Conservation (phyloP, 2,888 invertebrate genomes). For the Encarsia formosa region DNA sequence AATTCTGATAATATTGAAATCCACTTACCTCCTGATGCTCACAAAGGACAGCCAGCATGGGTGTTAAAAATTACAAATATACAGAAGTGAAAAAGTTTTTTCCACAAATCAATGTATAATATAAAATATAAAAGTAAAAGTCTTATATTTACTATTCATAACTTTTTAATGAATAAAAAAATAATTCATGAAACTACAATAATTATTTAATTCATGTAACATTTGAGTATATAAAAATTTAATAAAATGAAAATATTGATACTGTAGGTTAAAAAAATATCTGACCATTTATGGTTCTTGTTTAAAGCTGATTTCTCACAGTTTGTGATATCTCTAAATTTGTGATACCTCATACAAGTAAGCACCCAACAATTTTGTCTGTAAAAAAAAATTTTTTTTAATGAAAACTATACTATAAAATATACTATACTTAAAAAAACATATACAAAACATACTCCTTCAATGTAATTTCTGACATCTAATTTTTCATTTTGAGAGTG, state of each 20-base stretch:
- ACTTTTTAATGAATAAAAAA: too few relatives aligned
- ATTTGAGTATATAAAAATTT: too few relatives aligned
- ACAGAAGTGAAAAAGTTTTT: constrained; percentile 2
- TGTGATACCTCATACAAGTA: constrained; percentile 78
- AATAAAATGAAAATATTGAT: too few relatives aligned
- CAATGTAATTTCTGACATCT: constrained; percentile 85
- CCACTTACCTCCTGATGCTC: constrained; percentile 33
- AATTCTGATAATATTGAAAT: constrained; percentile 26
- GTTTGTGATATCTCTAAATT: constrained; percentile 44
- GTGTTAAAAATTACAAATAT: constrained; percentile 31
- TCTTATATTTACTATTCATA: constrained; percentile 3
- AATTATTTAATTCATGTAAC: too few relatives aligned
- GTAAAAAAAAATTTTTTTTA: constrained; percentile 47
- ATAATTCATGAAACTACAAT: too few relatives aligned
- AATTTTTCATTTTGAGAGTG: constrained; percentile 99
- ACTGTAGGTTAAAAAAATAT: too few relatives aligned
- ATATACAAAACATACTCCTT: constrained; percentile 68
- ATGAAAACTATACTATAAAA: not conserved
- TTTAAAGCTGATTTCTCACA: too few relatives aligned
- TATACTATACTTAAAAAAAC: not conserved
- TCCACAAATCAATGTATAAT: constrained; percentile 9
- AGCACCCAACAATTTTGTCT: constrained; percentile 89
- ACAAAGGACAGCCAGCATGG: constrained; percentile 44
- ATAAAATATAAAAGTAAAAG: constrained; percentile 5
- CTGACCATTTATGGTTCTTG: too few relatives aligned